phyloP scores from a whole-genome alignment of 2,797 vertebrate species.

The Enteromius treurensis region DNA sequence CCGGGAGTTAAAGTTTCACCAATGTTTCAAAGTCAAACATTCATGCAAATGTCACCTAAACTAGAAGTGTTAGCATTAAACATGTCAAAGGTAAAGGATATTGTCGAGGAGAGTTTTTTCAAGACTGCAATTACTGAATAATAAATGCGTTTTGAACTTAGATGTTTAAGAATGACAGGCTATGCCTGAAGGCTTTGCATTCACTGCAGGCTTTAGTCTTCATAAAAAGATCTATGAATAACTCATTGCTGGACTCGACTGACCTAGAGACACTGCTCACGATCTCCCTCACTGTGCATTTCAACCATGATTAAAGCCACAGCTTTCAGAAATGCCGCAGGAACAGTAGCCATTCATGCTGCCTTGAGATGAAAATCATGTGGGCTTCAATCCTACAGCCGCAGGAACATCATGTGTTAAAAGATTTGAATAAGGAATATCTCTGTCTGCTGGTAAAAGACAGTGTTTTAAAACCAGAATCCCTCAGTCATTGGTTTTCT shows the following conservation, averaged over 20 bases:
- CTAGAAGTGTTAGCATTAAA: conserved; percentile 3
- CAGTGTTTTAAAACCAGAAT: conserved; percentile 14
- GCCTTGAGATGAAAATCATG: not conserved
- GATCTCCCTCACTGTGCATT: conserved; percentile 32
- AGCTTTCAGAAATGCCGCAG: conserved; percentile 8
- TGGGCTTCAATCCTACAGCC: conserved; percentile 1
- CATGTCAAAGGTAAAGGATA: conserved; percentile 17
- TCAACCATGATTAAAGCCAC: conserved; percentile 33
- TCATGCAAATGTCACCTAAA: conserved; percentile 8
- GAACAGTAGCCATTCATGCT: conserved; percentile 1
- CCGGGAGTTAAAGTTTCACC: not conserved
- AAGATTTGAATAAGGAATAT: conserved; percentile 13
- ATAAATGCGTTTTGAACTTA: conserved; percentile 5
- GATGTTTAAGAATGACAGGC: conserved; percentile 13
- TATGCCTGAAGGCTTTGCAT: conserved; percentile 27
- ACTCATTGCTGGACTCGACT: conserved; percentile 2
- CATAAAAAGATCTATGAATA: conserved; percentile 46
- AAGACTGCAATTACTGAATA: conserved; percentile 12
- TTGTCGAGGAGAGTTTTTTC: not conserved
- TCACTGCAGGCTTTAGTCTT: conserved; percentile 48
- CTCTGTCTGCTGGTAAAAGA: conserved; percentile 7
- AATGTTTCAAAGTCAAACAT: conserved; percentile 6
- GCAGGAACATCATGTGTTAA: conserved; percentile 3
- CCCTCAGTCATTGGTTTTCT: not conserved
- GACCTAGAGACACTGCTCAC: conserved; percentile 26